phyloP scores from a whole-genome alignment of 2,113 vertebrate species.

The Nycticryphes semicollaris region DNA sequence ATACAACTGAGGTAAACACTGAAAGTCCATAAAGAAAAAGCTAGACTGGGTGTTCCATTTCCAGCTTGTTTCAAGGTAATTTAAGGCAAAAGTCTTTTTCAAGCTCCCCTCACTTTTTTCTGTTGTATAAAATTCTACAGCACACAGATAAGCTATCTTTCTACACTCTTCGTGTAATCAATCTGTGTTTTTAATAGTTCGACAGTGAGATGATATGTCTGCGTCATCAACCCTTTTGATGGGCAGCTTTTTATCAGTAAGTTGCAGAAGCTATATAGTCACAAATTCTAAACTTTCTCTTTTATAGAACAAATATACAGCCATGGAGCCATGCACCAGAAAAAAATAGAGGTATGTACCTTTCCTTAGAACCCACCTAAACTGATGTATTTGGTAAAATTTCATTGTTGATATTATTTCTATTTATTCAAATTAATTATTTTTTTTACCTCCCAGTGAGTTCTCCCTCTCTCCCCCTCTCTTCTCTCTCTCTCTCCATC shows the following conservation, averaged over 20 bases:
- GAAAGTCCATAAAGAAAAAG: neutral
- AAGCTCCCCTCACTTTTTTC: neutral
- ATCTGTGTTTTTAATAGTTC: neutral
- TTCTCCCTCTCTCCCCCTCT: neutral
- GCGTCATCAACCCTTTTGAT: neutral
- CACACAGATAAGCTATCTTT: neutral
- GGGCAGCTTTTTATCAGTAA: constrained; percentile 45
- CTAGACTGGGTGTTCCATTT: neutral
- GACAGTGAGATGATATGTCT: neutral
- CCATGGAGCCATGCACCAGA: neutral
- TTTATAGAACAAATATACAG: neutral
- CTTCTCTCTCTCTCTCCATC: neutral
- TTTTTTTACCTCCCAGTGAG: neutral
- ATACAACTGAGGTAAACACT: neutral
- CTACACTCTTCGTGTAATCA: neutral
- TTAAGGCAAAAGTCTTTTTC: neutral
- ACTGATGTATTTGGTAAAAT: neutral
- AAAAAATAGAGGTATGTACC: neutral
- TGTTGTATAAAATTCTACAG: neutral
- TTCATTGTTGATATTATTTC: neutral
- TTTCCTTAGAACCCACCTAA: neutral
- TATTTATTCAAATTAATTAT: neutral
- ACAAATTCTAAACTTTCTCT: neutral
- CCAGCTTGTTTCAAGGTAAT: neutral
- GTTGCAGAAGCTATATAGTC: neutral